Conservation (phyloP, 1,140 invertebrate species). For the Zaprionus taronus region DNA sequence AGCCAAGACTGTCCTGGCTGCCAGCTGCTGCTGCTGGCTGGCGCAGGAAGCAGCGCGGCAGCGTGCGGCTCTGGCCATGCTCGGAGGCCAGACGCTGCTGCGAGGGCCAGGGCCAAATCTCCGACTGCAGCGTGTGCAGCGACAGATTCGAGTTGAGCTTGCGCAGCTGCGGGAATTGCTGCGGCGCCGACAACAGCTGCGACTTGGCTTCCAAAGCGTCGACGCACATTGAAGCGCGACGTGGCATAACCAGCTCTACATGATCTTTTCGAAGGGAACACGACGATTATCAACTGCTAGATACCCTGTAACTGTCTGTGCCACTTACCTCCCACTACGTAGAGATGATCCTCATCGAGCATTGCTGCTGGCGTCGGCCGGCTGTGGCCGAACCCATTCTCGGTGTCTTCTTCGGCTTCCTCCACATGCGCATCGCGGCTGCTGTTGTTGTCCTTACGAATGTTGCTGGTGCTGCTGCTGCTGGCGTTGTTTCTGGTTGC, state of each 20-base stretch:
- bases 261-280: constrained; percentile 47
- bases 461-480: not conserved
- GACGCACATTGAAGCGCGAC: constrained; percentile 6
- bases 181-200: not conserved
- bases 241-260: constrained; percentile 21
- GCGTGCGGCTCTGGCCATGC: constrained; percentile 70
- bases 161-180: constrained; percentile 43
- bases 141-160: constrained; percentile 76
- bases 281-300: not conserved
- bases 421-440: not conserved
- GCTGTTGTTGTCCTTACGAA: not conserved
- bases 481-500: constrained; percentile 20
- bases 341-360: constrained; percentile 70
- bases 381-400: constrained; percentile 69
- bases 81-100: constrained; percentile 47
- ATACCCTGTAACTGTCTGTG: not conserved
- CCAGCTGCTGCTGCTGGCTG: constrained; percentile 44
- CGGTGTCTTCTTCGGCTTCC: constrained; percentile 47
- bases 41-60: constrained; percentile 76
- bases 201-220: not conserved
- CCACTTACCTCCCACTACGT: constrained; percentile 67
- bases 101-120: constrained; percentile 49
- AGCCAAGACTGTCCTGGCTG: constrained; percentile 67
- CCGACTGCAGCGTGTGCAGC: constrained; percentile 53
- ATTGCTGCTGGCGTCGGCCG: constrained; percentile 20